These are phyloP conservation scores for Chorisops tibialis DNA, from an alignment of 2,888 invertebrate genomes.

Conservation along the genomic window DNA sequence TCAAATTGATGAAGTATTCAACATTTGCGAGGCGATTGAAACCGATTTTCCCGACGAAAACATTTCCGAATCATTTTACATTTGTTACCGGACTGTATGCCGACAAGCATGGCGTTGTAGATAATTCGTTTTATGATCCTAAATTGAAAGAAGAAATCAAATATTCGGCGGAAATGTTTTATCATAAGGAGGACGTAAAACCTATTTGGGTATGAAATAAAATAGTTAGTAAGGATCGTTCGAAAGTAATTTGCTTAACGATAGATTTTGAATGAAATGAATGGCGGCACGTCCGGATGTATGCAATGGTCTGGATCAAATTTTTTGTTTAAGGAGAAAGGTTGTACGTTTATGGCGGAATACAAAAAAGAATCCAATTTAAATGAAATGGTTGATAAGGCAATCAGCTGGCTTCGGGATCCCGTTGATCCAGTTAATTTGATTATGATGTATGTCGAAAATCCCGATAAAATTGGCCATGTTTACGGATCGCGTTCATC, in stretches of 20 bases:
- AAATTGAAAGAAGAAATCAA: slow-evolving; percentile 41
- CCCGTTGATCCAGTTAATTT: not conserved
- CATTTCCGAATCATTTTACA: slow-evolving; percentile 71
- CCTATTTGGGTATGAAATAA: slow-evolving; percentile 62
- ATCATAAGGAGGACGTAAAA: slow-evolving; percentile 55
- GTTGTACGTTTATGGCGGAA: not conserved
- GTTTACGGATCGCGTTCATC: not conserved
- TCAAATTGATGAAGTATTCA: no score
- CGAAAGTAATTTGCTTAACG: slow-evolving; percentile 32
- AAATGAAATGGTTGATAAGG: not conserved
- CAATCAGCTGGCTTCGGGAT: not conserved
- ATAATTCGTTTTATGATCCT: slow-evolving; percentile 60
- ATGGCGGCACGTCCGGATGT: slow-evolving; percentile 11
- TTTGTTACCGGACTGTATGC: slow-evolving; percentile 67
- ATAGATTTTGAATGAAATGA: slow-evolving; percentile 28
- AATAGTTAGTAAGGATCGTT: not conserved
- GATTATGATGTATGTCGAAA: not conserved
- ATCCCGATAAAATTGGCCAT: not conserved
- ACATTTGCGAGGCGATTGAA: no score
- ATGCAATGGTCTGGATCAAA: slow-evolving; percentile 4
- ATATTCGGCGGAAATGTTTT: slow-evolving; percentile 54
- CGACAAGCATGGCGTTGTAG: slow-evolving; percentile 67
- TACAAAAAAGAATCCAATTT: not conserved
- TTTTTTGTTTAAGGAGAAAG: not conserved
- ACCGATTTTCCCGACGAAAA: slow-evolving; percentile 61